Evolutionary conservation across 2,797 vertebrate genomes (phyloP), one percentile per base, ranked within the genome.

Genomic region (Takifugu ocellatus): DNA sequence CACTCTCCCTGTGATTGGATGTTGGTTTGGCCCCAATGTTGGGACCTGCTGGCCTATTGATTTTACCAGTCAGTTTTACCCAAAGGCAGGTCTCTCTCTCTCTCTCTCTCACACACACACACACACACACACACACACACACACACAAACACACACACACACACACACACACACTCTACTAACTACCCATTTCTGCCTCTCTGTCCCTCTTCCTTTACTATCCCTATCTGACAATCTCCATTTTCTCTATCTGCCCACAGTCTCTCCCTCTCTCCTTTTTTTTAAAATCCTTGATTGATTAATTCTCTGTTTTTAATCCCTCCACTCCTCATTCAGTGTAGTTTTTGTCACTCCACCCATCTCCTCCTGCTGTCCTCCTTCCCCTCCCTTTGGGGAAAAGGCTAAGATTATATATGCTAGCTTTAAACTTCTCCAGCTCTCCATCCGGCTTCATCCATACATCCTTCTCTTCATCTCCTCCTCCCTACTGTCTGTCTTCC

Each of bases 1-100:
- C 87, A 87, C 79, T 81, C 87, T 89, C 86, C 87, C 73, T 11
- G 49, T 46, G 64, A 83, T 78, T 84, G 82, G 77, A 54, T 77
- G 82, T 80, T 75, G 64, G 59, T 54, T 68, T 79, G 74, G 76
- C 77, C 84, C 21, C 66, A 53, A 77, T 81, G 80, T 71, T 72
- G 56, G 21, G 70, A 87, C 78, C 84, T 61, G 77, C 54, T 84
- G 79, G 74, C 82, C 78, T 84, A 86, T 88, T 5, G 84, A 87
- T 89, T 87, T 69, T 70, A 43, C 65, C 60, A 65, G 72, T 77
- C 65, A 65, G 59, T 61, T 72, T 53, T 45, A 43, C 67, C 83
- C 52, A 54, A 61, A 70, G 79, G 75, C 78, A 59, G 74, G 63
- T 67, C 69, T 72, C 72, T 72, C 65, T 68, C 68, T 82, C 65